A percentile compares a stretch with the other conserved stretches of the same genome.
These are phyloP conservation scores for Etheostoma cragini DNA, from an alignment of 2,113 vertebrate genomes.

Conservation along the genomic window DNA sequence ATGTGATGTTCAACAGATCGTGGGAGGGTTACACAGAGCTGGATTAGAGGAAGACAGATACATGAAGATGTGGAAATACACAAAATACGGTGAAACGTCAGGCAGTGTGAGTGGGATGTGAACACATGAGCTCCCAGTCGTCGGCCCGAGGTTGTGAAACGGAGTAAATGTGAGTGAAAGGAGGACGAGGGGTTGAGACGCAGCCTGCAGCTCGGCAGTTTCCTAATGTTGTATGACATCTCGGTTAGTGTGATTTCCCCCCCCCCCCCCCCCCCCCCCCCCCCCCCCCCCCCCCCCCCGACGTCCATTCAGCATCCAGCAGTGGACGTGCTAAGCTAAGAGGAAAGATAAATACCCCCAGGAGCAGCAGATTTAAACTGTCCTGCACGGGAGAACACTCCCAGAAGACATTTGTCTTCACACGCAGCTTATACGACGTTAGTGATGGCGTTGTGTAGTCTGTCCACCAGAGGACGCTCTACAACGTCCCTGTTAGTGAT, in stretches of 20 bases:
- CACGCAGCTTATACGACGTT: too few species aligned
- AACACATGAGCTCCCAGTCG: neutral
- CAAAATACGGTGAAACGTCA: neutral
- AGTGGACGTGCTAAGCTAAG: neutral
- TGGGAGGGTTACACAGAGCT: constrained; percentile 4
- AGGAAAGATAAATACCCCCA: constrained; percentile 3
- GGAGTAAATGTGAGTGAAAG: constrained; percentile 37
- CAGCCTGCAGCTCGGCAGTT: constrained; percentile 26
- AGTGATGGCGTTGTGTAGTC: too few species aligned
- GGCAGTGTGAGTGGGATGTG: neutral
- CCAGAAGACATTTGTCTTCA: too few species aligned
- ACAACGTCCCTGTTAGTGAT: too few species aligned
- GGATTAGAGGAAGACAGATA: neutral
- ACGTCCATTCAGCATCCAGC: constrained; percentile 8
- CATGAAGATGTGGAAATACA: neutral
- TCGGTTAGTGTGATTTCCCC: constrained; percentile 5
- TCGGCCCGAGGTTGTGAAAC: constrained; percentile 7
- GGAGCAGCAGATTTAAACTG: neutral
- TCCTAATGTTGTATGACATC: constrained; percentile 25
- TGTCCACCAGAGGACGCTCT: too few species aligned
- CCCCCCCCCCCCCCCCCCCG: rapidly evolving
- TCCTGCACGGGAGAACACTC: too few species aligned
- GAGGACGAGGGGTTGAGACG: constrained; percentile 15
- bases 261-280: neutral
- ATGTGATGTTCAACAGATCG: constrained; percentile 3